Evolutionary conservation across 2,113 vertebrate species (phyloP).

Genomic region (Elephas maximus): DNA sequence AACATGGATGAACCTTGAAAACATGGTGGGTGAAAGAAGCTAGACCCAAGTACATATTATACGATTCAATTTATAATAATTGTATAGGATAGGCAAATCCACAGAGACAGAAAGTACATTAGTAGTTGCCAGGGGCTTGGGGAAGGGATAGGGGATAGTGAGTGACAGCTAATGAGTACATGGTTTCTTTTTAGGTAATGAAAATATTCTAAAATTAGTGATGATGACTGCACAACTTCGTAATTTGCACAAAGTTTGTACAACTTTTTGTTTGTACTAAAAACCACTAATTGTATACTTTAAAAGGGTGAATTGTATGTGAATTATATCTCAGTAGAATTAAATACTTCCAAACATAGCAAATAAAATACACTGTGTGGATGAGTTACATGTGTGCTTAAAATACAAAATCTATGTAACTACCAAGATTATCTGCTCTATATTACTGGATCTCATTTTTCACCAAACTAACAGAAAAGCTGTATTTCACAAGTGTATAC

Average conservation of each 20-base stretch:
- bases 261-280: slow-evolving; percentile 25
- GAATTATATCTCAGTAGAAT: slow-evolving; percentile 14
- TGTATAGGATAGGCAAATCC: background rate
- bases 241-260: background rate
- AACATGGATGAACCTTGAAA: slow-evolving; percentile 7
- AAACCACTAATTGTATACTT: background rate
- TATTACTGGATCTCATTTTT: slow-evolving; percentile 7
- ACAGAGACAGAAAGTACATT: slow-evolving; percentile 25
- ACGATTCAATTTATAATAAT: background rate
- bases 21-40: background rate
- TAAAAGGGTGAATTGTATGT: background rate
- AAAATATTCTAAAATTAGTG: slow-evolving; percentile 29
- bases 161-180: background rate
- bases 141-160: background rate
- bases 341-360: slow-evolving; percentile 14
- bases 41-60: background rate
- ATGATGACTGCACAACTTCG: background rate
- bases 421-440: slow-evolving; percentile 37
- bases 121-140: background rate
- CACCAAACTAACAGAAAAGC: background rate
- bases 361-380: background rate
- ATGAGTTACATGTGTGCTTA: slow-evolving; percentile 21
- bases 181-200: background rate
- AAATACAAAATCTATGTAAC: slow-evolving; percentile 58
- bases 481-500: slow-evolving; percentile 43